phyloP scores from a whole-genome alignment of 1,140 invertebrate genomes.

The Oncopeltus fasciatus region DNA sequence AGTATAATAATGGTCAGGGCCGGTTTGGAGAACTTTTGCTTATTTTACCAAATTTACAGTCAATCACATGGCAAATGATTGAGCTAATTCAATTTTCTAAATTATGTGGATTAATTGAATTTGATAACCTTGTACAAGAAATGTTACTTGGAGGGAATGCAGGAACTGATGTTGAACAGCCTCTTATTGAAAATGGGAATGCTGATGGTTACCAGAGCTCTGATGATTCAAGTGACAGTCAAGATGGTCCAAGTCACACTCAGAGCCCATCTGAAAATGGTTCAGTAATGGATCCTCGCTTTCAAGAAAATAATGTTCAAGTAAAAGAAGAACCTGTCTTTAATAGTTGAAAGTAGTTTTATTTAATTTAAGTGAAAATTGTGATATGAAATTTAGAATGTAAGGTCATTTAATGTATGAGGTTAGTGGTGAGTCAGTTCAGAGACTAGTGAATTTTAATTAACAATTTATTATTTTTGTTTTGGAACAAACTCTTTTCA shows the following conservation, averaged over 20 bases:
- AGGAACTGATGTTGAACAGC: background rate
- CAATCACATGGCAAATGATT: slow-evolving; percentile 97
- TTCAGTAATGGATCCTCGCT: too few species aligned
- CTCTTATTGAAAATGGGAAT: slow-evolving; percentile 9
- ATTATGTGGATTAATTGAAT: slow-evolving; percentile 85
- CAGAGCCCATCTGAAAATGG: slow-evolving; percentile 18
- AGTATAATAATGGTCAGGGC: slow-evolving; percentile 84
- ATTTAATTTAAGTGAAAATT: too few species aligned
- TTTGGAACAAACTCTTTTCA: too few species aligned
- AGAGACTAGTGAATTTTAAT: too few species aligned
- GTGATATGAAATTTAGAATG: too few species aligned
- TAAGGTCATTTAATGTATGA: too few species aligned
- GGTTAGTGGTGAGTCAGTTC: too few species aligned
- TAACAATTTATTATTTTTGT: too few species aligned
- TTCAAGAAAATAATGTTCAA: too few species aligned
- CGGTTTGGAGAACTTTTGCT: slow-evolving; percentile 91
- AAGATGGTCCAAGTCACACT: slow-evolving; percentile 23
- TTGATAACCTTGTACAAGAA: slow-evolving; percentile 90
- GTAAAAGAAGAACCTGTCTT: too few species aligned
- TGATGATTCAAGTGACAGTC: slow-evolving; percentile 21
- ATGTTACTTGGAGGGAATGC: slow-evolving; percentile 79
- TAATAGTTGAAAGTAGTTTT: too few species aligned
- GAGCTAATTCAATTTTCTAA: slow-evolving; percentile 97
- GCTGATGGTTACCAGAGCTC: slow-evolving; percentile 22
- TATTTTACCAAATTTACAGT: slow-evolving; percentile 83